Evolutionary conservation across 2,797 vertebrate genomes (phyloP).

Genomic region (Peromyscus eremicus): DNA sequence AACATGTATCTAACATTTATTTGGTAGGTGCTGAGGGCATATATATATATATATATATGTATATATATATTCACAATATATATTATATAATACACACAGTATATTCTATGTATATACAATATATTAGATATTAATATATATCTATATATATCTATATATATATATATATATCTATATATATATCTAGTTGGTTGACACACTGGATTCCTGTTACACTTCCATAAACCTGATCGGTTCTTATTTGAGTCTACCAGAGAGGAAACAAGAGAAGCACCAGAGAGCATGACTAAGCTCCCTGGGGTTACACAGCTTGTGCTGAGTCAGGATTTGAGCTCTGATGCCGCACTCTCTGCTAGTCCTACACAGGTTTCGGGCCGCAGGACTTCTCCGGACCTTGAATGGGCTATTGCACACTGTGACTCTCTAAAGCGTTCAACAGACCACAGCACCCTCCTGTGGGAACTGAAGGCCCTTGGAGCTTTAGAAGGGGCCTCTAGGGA

Average conservation of each 20-base stretch:
- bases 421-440: background rate
- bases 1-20: background rate
- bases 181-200: background rate
- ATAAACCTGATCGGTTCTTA: background rate
- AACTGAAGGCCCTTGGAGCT: background rate
- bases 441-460: background rate
- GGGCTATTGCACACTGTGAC: accelerated
- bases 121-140: background rate
- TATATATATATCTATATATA: background rate
- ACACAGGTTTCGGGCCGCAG: background rate
- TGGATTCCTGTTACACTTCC: too few species aligned
- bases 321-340: background rate
- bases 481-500: background rate
- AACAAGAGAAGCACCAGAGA: background rate
- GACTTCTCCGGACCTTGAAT: background rate
- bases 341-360: background rate
- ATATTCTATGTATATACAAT: background rate
- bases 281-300: background rate
- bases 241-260: background rate
- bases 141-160: background rate
- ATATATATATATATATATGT: background rate
- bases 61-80: background rate
- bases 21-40: too few species aligned
- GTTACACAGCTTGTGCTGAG: background rate
- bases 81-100: background rate